Percentiles rank a stretch among this genome's conserved stretches.
Conservation (phyloP, 1,140 invertebrate genomes). For the Apocrypta bakeri region DNA sequence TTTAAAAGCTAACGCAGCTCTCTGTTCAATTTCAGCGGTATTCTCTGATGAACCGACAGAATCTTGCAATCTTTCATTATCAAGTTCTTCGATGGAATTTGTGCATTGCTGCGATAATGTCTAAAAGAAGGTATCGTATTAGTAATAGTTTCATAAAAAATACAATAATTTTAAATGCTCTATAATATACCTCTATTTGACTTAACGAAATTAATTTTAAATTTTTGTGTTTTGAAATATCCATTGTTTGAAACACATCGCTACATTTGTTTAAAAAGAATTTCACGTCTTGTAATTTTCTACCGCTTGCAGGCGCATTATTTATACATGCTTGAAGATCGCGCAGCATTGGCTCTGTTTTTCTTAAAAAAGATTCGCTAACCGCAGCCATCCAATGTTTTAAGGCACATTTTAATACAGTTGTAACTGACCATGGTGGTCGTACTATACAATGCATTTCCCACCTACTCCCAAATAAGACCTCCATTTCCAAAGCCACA, state of each 20-base stretch:
- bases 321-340: slow-evolving; percentile 59
- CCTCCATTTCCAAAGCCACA: slow-evolving; percentile 65
- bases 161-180: neutral
- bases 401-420: slow-evolving; percentile 66
- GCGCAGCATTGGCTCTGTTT: slow-evolving; percentile 57
- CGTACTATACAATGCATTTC: slow-evolving; percentile 61
- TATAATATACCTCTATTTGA: slow-evolving; percentile 50
- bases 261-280: slow-evolving; percentile 57
- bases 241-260: slow-evolving; percentile 61
- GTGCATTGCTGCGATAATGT: slow-evolving; percentile 44
- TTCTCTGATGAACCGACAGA: slow-evolving; percentile 49
- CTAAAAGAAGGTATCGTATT: neutral
- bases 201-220: slow-evolving; percentile 49
- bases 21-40: slow-evolving; percentile 51
- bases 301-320: slow-evolving; percentile 52
- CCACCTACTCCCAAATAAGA: slow-evolving; percentile 66
- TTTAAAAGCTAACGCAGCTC: slow-evolving; percentile 58
- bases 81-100: slow-evolving; percentile 42
- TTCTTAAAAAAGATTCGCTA: slow-evolving; percentile 60
- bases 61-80: slow-evolving; percentile 51
- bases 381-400: slow-evolving; percentile 71
- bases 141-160: neutral
- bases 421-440: slow-evolving; percentile 67
- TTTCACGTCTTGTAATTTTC: slow-evolving; percentile 58
- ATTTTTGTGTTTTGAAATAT: slow-evolving; percentile 57